Conservation (phyloP, 2,888 invertebrate species). For the Aleiodes alternator region DNA sequence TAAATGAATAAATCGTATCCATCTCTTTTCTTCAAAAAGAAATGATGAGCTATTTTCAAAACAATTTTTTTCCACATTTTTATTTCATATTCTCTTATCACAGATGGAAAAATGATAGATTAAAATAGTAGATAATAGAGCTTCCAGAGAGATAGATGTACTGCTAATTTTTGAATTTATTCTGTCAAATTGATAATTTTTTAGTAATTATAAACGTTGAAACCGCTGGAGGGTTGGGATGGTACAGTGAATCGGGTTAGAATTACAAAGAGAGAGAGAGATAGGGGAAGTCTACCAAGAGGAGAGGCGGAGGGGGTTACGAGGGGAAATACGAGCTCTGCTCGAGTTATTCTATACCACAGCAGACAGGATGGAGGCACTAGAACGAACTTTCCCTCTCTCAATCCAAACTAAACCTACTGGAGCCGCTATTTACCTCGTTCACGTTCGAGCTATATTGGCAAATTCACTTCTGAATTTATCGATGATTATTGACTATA, state of each 20-base stretch:
- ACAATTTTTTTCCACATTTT: no score
- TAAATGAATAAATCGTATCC: no score
- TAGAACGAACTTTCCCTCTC: slow-evolving; percentile 73
- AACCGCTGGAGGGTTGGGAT: slow-evolving; percentile 9
- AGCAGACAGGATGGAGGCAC: slow-evolving; percentile 71
- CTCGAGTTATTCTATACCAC: slow-evolving; percentile 48
- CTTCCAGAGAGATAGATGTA: not conserved
- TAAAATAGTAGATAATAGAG: not conserved
- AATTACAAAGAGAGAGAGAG: slow-evolving; percentile 15
- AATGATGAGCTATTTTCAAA: no score
- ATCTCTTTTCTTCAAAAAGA: no score
- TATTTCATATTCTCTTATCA: not conserved
- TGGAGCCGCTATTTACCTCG: not conserved
- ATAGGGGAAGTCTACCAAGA: slow-evolving; percentile 17
- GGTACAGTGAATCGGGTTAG: not conserved
- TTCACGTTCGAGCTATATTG: no score
- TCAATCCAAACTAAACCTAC: slow-evolving; percentile 51
- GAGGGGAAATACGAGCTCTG: slow-evolving; percentile 8
- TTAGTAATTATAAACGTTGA: not conserved
- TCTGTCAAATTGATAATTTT: not conserved
- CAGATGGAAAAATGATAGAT: slow-evolving; percentile 14
- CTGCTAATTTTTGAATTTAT: not conserved
- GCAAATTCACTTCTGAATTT: not conserved
- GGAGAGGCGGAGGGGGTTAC: not conserved
- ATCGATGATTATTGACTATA: not conserved